A percentile compares a stretch with the other conserved stretches of the same genome.
These are phyloP conservation scores for Coccyzus lansbergi DNA, from an alignment of 2,797 vertebrate species.

Conservation along the genomic window DNA sequence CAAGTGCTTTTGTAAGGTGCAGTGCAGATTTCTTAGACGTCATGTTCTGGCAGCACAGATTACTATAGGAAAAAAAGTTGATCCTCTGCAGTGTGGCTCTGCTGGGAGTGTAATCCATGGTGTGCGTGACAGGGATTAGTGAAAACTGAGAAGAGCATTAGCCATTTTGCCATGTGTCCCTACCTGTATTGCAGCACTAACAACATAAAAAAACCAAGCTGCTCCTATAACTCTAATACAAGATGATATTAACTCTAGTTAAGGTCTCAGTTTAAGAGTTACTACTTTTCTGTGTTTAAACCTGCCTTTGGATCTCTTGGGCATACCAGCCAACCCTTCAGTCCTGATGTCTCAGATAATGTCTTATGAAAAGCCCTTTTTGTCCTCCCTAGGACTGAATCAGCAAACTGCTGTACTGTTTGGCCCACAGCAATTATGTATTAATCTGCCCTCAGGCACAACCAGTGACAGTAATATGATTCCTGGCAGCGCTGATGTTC, in stretches of 20 bases:
- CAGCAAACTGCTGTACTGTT: background rate
- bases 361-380: background rate
- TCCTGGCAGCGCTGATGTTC: background rate
- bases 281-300: background rate
- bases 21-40: background rate
- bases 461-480: background rate
- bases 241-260: background rate
- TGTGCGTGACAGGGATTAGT: background rate
- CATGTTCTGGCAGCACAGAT: background rate
- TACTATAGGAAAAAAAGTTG: background rate
- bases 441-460: background rate
- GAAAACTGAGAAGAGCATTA: background rate
- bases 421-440: background rate
- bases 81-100: background rate
- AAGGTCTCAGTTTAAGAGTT: background rate
- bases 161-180: background rate
- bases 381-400: background rate
- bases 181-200: background rate
- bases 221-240: background rate
- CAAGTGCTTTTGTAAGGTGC: background rate
- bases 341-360: background rate
- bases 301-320: background rate
- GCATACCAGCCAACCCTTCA: background rate
- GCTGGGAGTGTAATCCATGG: background rate
- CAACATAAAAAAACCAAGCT: background rate